Base-by-base conservation (phyloP, 2,113 vertebrate genomes). In the Pluvianellus socialis region DNA sequence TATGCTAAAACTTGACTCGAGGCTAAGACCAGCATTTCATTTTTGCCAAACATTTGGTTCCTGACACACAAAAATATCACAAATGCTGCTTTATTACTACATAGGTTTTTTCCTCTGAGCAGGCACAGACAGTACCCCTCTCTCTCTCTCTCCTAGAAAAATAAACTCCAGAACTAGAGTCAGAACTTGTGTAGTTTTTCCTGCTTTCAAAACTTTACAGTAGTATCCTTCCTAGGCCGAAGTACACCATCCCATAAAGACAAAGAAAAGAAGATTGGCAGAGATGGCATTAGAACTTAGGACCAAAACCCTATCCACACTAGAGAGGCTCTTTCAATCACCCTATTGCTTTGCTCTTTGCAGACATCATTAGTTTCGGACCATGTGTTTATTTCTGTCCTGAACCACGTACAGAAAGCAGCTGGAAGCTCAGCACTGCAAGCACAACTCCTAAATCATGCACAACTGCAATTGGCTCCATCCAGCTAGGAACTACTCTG, bases 271-370 rank as follows among this genome's bases (percentile, higher is more conserved):
- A 30, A 59, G 12, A 47, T 1, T 14, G 20, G 32, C 77, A 76
- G 44, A 38, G 18, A 8, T 23, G 22, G 28, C 30, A 16, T 58
- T 7, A 24, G 66, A 90, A 70, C 3, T 88, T 10, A 10, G 18
- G 45, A 26, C 10, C 24, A 49, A 56, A 45, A 10, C 7, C 10
- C 33, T 27, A 19, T 27, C 22, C 0, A 1, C 1, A 9, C 12
- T 42, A 14, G 2, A 50, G 45, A 26, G 15, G 15, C 35, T 35
- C 5, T 47, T 35, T 27, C 72, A 15, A 22, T n/a, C 13, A 12
- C 2, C 24, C 59, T 58, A 15, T 4, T 18, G 16, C 75, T 88
- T 49, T 27, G 19, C 24, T 91, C n/a, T 52, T 17, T 73, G n/a
- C 32, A 68, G 28, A 8, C 24, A 32, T 56, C 21, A 6, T 58